Evolutionary conservation across 1,140 invertebrate species (phyloP), one percentile per base, ranked within the genome.

Genomic region (Nebria ingens): DNA sequence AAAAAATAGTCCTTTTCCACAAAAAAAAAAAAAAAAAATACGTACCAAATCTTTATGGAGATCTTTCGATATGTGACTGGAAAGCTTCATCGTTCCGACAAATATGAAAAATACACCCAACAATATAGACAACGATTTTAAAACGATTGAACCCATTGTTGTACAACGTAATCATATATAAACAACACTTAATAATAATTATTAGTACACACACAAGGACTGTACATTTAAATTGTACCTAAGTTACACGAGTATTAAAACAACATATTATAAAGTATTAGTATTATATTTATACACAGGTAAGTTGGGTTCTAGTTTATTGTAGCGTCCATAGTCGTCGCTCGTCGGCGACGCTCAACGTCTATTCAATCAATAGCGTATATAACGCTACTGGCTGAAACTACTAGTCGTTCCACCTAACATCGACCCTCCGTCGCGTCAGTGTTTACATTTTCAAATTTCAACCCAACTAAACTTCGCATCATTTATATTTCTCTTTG

Each of bases 21-120:
- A n/a, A n/a, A n/a, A n/a, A n/a, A n/a, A 56, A 22, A 56, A 61
- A 57, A 59, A 58, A 58, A 19, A 42, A 29, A 34, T 45, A 77
- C 84, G 84, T 74, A 97, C 94, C 85, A 97, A 83, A 78, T 97
- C 93, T 80, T 93, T 94, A 73, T 97, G 93, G 53, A 97, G 81
- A 72, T 97, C 93, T 76, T 91, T 91, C 65, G 90, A 96, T 55
- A 97, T 84, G 59, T 86, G 80, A 58, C 91, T 91, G 56, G 92
- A 90, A 52, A 97, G 74, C 78, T 97, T 97, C 64, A 96, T 86
- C 19, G 86, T 86, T 49, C 93, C 93, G 56, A 96, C 88, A 71
- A 97, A 95, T 63, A 97, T 83, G 71, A 97, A 97, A 76, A 97
- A 97, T 59, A 97, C 78, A 52, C 94, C 94, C 61, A 97, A 74